A percentile compares a stretch with the other conserved stretches of the same genome.
Conservation (phyloP, 1,140 invertebrate genomes). For the Drosophila jambulina region DNA sequence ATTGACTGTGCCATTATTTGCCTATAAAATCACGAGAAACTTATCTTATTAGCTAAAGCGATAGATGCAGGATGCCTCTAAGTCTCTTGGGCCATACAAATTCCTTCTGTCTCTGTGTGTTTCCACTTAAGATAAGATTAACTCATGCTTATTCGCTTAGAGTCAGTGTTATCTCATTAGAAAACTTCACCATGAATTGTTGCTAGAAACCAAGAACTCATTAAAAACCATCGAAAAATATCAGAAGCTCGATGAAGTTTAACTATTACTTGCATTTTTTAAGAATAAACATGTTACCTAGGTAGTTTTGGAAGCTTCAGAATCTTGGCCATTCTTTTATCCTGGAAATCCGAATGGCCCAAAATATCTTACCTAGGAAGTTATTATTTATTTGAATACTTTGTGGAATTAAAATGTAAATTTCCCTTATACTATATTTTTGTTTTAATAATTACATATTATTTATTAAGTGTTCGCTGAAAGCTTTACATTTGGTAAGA, state of each 20-base stretch:
- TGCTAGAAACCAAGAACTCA: neutral
- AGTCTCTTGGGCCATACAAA: neutral
- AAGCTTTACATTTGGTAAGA: slow-evolving; percentile 62
- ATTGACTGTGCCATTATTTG: neutral
- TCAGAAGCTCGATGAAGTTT: neutral
- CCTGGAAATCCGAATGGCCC: too few species aligned
- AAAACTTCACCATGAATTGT: neutral
- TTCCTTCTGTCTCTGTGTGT: neutral
- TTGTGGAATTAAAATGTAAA: neutral
- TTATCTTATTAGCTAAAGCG: slow-evolving; percentile 3
- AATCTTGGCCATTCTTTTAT: too few species aligned
- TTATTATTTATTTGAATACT: neutral
- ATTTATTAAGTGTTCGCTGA: slow-evolving; percentile 60
- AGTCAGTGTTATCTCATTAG: neutral
- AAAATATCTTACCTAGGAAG: too few species aligned
- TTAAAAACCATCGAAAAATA: neutral
- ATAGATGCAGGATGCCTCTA: neutral
- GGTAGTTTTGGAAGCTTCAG: too few species aligned
- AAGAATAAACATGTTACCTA: too few species aligned
- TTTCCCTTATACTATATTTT: slow-evolving; percentile 2
- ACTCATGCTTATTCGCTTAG: neutral
- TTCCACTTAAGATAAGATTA: neutral
- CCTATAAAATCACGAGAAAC: neutral
- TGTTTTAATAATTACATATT: slow-evolving; percentile 36
- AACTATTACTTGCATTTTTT: too few species aligned